Conservation (phyloP, 2,797 vertebrate species). For the Poeciliopsis turneri region DNA sequence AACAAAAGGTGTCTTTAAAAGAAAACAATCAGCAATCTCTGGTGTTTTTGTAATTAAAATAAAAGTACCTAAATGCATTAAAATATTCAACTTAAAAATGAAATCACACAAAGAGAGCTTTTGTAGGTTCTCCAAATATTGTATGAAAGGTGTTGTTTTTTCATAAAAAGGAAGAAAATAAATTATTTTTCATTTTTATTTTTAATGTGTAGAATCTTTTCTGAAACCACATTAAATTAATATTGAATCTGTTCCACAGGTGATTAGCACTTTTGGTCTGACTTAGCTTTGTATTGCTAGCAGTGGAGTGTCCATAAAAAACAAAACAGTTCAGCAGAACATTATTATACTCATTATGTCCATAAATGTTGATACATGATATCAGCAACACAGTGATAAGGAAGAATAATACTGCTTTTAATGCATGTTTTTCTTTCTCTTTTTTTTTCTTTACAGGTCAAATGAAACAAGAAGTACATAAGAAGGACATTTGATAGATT, state of each 20-base stretch:
- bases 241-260: neutral
- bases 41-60: neutral
- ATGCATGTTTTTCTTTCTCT: neutral
- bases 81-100: neutral
- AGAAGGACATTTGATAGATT: neutral
- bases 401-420: neutral
- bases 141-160: neutral
- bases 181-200: neutral
- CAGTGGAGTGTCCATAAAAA: neutral
- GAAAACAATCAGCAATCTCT: neutral
- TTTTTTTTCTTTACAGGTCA: slow-evolving; percentile 53
- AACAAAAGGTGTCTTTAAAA: neutral
- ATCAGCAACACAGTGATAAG: neutral
- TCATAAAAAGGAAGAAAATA: neutral
- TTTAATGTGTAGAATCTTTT: neutral
- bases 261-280: neutral
- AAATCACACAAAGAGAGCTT: neutral
- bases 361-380: neutral
- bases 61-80: neutral
- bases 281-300: neutral
- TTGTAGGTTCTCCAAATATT: neutral
- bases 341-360: neutral
- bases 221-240: neutral
- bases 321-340: neutral
- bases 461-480: slow-evolving; percentile 46